Conservation (phyloP, 2,113 vertebrate genomes). For the Lonchura striata region DNA sequence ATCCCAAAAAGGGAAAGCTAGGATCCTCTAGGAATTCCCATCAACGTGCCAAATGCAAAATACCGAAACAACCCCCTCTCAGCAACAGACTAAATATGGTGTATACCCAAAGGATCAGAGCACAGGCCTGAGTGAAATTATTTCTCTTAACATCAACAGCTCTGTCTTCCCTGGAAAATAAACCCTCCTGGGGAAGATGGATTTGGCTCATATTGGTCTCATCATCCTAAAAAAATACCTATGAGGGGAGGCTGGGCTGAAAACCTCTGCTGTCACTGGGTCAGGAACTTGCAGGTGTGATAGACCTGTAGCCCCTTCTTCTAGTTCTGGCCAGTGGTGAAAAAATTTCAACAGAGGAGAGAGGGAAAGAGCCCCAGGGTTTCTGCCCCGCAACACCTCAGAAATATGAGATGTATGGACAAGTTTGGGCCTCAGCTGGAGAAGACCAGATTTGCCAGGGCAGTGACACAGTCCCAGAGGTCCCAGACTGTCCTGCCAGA, state of each 20-base stretch:
- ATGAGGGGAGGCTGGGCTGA: not conserved
- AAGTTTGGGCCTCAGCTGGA: not conserved
- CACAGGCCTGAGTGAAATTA: constrained; percentile 28
- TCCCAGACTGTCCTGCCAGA: not conserved
- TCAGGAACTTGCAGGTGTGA: not conserved
- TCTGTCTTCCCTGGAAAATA: constrained; percentile 38
- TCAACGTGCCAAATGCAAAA: constrained; percentile 79
- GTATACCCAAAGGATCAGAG: constrained; percentile 63
- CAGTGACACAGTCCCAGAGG: not conserved
- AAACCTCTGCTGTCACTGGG: not conserved
- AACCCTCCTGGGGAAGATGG: not conserved
- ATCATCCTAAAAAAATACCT: not conserved
- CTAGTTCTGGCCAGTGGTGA: not conserved
- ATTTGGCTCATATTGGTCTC: not conserved
- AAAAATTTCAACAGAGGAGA: not conserved
- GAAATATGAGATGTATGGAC: not conserved
- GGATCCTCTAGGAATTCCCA: constrained; percentile 79
- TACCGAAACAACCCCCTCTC: constrained; percentile 74
- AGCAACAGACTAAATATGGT: constrained; percentile 97
- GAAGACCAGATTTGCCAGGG: not conserved
- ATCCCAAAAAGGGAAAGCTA: constrained; percentile 83
- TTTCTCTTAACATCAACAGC: constrained; percentile 50
- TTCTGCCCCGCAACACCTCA: not conserved
- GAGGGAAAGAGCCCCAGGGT: not conserved
- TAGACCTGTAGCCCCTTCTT: not conserved